phyloP scores from a whole-genome alignment of 2,888 invertebrate genomes.

The Dryomyza anilis region DNA sequence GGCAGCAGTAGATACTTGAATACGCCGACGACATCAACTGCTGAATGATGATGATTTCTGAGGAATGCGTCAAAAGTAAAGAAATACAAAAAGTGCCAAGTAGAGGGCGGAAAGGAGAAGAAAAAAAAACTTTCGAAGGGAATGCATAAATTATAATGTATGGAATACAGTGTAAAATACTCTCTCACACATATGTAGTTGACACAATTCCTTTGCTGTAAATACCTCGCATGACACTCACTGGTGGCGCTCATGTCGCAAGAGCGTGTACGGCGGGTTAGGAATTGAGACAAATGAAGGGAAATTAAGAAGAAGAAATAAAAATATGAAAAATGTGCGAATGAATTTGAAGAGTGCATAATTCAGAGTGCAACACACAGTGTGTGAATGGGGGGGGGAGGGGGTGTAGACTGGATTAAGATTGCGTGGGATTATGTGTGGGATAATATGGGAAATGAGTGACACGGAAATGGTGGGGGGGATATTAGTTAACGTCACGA shows the following conservation, averaged over 20 bases:
- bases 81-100: background rate
- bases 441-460: background rate
- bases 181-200: conserved; percentile 27
- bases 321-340: background rate
- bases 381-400: background rate
- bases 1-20: too few species aligned
- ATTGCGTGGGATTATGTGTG: background rate
- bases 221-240: conserved; percentile 4
- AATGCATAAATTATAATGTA: conserved; percentile 22
- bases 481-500: background rate
- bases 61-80: too few species aligned
- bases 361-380: too few species aligned
- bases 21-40: too few species aligned
- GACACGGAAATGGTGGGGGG: background rate
- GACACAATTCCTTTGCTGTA: conserved; percentile 43
- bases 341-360: background rate
- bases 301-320: background rate
- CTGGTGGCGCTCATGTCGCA: background rate
- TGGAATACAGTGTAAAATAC: background rate
- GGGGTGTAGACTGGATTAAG: background rate
- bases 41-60: too few species aligned
- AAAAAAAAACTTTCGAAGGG: background rate
- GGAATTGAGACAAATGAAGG: background rate
- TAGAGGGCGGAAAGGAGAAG: background rate
- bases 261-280: background rate